Conservation (phyloP, 2,113 vertebrate genomes). For the Myocastor coypus region DNA sequence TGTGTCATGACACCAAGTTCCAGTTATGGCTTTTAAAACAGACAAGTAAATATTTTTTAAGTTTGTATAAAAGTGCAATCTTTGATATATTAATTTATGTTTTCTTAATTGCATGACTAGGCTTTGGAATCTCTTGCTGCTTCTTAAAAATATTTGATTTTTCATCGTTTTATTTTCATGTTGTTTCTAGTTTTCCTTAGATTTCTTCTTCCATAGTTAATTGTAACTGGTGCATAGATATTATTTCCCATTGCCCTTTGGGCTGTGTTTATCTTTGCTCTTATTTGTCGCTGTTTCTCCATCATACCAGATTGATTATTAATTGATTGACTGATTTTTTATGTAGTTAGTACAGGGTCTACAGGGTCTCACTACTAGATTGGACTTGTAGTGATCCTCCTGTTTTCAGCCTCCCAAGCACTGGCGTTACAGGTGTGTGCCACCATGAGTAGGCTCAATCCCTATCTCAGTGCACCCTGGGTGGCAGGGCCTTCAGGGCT, state of each 20-base stretch:
- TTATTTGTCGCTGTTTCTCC: not conserved
- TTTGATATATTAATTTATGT: not conserved
- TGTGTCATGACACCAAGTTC: not conserved
- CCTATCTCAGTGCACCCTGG: too few species aligned
- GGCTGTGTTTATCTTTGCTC: not conserved
- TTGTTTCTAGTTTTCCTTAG: not conserved
- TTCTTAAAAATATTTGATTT: not conserved
- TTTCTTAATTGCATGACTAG: not conserved
- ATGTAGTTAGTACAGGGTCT: too few species aligned
- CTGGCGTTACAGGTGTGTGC: too few species aligned
- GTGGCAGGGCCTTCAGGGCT: too few species aligned
- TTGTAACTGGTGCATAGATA: not conserved
- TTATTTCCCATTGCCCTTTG: not conserved
- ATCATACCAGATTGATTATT: too few species aligned
- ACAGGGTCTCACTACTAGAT: too few species aligned
- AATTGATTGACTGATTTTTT: too few species aligned
- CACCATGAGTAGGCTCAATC: too few species aligned
- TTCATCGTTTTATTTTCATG: not conserved
- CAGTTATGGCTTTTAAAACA: not conserved
- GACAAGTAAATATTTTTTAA: not conserved
- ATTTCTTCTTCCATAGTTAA: not conserved
- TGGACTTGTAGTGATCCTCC: too few species aligned
- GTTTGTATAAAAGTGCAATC: not conserved
- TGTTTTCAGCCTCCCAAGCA: too few species aligned
- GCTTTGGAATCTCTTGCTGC: not conserved